Evolutionary conservation across 1,140 invertebrate species (phyloP).

Genomic region (Lucilia cuprina): DNA sequence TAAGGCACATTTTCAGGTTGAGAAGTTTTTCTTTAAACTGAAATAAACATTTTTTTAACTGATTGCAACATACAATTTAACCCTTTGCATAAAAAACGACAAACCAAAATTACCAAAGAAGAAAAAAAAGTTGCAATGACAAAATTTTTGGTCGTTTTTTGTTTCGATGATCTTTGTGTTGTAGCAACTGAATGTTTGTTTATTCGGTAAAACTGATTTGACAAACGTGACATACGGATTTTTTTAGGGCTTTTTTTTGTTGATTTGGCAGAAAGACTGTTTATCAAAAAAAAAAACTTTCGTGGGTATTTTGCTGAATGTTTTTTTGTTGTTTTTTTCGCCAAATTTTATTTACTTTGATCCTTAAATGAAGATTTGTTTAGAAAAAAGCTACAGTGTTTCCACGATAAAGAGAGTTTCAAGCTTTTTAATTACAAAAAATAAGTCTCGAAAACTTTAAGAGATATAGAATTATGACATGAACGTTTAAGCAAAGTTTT

Average conservation of each 20-base stretch:
- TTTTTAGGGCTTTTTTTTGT: neutral
- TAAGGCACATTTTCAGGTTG: conserved; percentile 10
- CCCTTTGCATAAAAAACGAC: neutral
- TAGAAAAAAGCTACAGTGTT: too few species aligned
- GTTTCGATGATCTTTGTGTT: neutral
- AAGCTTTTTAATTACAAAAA: too few species aligned
- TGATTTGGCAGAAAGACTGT: neutral
- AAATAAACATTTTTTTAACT: too few species aligned
- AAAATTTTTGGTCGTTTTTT: neutral
- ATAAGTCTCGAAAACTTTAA: too few species aligned
- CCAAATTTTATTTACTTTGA: conserved; percentile 3
- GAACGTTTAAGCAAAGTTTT: too few species aligned
- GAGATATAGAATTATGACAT: too few species aligned
- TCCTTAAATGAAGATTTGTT: neutral
- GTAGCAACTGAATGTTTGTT: neutral
- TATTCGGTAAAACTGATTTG: conserved; percentile 11
- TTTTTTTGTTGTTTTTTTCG: neutral
- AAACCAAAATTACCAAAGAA: neutral
- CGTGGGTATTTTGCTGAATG: neutral
- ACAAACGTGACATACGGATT: conserved; percentile 17
- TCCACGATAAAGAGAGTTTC: too few species aligned
- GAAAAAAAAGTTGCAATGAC: neutral
- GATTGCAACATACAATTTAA: neutral
- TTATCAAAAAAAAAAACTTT: neutral
- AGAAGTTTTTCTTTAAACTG: neutral